phyloP scores from a whole-genome alignment of 92 coral and sea anemone species.

The Montipora capitata region DNA sequence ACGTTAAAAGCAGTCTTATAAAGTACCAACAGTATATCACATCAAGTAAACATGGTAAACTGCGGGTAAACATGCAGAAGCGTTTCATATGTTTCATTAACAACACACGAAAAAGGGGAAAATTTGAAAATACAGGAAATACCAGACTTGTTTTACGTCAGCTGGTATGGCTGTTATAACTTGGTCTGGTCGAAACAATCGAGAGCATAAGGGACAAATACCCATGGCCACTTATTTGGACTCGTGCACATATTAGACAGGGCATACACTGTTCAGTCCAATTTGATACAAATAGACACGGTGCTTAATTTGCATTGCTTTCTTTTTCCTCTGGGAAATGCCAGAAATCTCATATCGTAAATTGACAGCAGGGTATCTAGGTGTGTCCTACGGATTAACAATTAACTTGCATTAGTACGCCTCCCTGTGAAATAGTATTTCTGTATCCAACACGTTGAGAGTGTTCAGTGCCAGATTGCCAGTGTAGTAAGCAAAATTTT shows the following conservation, averaged over 20 bases:
- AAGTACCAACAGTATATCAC: neutral
- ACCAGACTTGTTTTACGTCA: neutral
- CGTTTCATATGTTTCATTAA: neutral
- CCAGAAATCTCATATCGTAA: neutral
- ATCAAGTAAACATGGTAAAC: neutral
- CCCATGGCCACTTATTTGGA: neutral
- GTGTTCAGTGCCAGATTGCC: conserved; percentile 5
- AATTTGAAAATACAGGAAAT: neutral
- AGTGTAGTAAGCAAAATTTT: neutral
- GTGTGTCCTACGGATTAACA: neutral
- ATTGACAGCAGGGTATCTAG: neutral
- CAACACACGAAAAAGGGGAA: neutral
- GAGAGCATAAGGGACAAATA: conserved; percentile 3
- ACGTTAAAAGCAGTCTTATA: neutral
- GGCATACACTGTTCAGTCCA: neutral
- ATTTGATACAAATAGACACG: neutral
- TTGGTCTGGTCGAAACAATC: neutral
- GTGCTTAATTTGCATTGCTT: neutral
- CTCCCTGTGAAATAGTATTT: neutral
- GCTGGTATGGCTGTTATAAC: conserved; percentile 4
- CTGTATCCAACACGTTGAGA: neutral
- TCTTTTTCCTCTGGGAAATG: neutral
- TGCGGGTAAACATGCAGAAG: neutral
- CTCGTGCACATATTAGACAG: neutral
- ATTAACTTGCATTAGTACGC: conserved; percentile 1